These are phyloP conservation scores for Calyptommatus sinebrachiatus DNA, from an alignment of 2,113 vertebrate genomes.

Conservation along the genomic window DNA sequence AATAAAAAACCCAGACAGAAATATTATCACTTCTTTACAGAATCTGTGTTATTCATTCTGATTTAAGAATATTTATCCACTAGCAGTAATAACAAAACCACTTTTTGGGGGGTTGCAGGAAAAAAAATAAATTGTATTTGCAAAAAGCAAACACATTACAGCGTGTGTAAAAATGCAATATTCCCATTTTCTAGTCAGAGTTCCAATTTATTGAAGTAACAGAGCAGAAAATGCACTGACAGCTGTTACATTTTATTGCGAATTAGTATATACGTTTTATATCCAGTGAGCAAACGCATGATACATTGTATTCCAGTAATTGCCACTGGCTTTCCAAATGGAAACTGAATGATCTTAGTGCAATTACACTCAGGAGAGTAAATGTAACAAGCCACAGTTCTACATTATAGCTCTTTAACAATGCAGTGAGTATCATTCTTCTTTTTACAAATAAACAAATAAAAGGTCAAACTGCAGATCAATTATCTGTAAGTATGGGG, in stretches of 20 bases:
- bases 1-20: slow-evolving; percentile 65
- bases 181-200: slow-evolving; percentile 89
- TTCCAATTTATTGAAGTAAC: slow-evolving; percentile 99
- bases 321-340: slow-evolving; percentile 88
- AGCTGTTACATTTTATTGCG: slow-evolving; percentile 99
- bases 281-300: slow-evolving; percentile 86
- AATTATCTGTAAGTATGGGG: slow-evolving; percentile 20
- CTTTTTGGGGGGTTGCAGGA: slow-evolving; percentile 62
- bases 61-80: slow-evolving; percentile 87
- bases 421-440: slow-evolving; percentile 66
- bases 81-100: slow-evolving; percentile 84
- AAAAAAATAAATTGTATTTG: slow-evolving; percentile 93
- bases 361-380: slow-evolving; percentile 90
- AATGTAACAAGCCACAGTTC: slow-evolving; percentile 86
- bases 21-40: slow-evolving; percentile 80
- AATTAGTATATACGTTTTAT: slow-evolving; percentile 99
- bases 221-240: slow-evolving; percentile 99
- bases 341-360: slow-evolving; percentile 83
- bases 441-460: slow-evolving; percentile 45
- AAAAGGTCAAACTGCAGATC: slow-evolving; percentile 5
- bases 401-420: slow-evolving; percentile 80
- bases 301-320: slow-evolving; percentile 97
- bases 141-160: slow-evolving; percentile 82
- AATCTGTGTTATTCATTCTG: slow-evolving; percentile 81
- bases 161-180: slow-evolving; percentile 88